Conservation (phyloP, 2,797 vertebrate species). For the Bucorvus abyssinicus region DNA sequence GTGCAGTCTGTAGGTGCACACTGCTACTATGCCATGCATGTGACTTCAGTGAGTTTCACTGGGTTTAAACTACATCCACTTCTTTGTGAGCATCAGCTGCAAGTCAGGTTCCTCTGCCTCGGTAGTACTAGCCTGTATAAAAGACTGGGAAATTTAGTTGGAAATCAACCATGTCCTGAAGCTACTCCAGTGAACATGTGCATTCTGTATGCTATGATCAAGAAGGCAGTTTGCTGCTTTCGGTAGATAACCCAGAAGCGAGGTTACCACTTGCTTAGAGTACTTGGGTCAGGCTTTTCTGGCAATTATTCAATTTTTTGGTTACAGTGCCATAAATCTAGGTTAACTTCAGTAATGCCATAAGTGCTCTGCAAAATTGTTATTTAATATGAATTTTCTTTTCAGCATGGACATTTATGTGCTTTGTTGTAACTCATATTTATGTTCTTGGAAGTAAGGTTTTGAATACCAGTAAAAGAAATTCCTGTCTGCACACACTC, state of each 20-base stretch:
- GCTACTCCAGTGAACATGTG: not conserved
- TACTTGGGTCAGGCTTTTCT: not conserved
- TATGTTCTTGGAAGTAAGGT: not conserved
- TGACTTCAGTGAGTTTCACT: not conserved
- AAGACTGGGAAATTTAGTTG: not conserved
- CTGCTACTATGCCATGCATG: not conserved
- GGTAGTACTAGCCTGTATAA: not conserved
- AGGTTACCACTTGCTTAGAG: not conserved
- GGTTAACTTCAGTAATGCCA: not conserved
- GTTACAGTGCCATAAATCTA: not conserved
- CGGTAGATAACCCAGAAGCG: not conserved
- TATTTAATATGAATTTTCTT: not conserved
- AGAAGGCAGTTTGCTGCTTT: not conserved
- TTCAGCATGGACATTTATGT: not conserved
- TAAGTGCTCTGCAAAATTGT: not conserved
- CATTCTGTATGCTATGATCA: not conserved
- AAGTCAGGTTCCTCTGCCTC: not conserved
- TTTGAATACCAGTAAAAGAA: not conserved
- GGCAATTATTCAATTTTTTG: not conserved
- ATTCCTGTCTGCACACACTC: not conserved
- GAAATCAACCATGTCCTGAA: not conserved
- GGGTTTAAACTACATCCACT: not conserved
- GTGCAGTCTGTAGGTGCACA: not conserved
- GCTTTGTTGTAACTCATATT: not conserved
- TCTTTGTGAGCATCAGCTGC: not conserved